Base-by-base conservation (phyloP, 2,888 invertebrate genomes). In the Dermolepida albohirtum region DNA sequence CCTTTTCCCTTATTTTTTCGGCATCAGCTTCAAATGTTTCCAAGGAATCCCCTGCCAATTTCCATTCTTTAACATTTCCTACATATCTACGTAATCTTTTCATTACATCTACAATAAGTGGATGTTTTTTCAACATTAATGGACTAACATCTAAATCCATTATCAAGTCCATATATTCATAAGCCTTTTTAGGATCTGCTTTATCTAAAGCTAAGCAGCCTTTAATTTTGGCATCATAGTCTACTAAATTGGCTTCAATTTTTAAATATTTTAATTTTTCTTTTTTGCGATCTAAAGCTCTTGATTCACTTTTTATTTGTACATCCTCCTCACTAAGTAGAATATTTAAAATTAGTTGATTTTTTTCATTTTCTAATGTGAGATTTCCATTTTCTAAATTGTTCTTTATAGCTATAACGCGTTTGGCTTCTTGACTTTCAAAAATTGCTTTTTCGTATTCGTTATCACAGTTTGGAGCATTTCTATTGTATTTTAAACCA, bases 61-160 rank as follows among this genome's bases (percentile, higher is more conserved):
- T 89, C 94, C 94, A 94, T 12, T 89, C 87, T 5, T 88, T 86
- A 1, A 90, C 84, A 81, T 94, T 94, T 6, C 95, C 95, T 41
- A 94, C 89, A 81, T 95, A 95, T 50, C 89, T 88, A 12, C 92
- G 86, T 81, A 93, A 85, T 69, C 92, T 73, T 75, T 91, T 90
- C 62, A 94, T 87, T 0, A 93, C 94, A 77, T 93, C 91, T 51
- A 95, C 87, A 73, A 92, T 88, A 51, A 90, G 89, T 0, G 94
- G 91, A 84, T 94, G 92, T 74, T 94, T 94, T 66, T 93, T 87
- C 47, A 96, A 81, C 91, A 94, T 93, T 17, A 94, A 81, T 0
- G 90, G 89, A 70, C 90, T 90, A 17, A 92, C 79, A 5, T 89
- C 83, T 68, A 92, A 77, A 6, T 86, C 86, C 79, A 85, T 76